Evolutionary conservation across 1,140 invertebrate species (phyloP).

Genomic region (Vollenhovia emeryi): DNA sequence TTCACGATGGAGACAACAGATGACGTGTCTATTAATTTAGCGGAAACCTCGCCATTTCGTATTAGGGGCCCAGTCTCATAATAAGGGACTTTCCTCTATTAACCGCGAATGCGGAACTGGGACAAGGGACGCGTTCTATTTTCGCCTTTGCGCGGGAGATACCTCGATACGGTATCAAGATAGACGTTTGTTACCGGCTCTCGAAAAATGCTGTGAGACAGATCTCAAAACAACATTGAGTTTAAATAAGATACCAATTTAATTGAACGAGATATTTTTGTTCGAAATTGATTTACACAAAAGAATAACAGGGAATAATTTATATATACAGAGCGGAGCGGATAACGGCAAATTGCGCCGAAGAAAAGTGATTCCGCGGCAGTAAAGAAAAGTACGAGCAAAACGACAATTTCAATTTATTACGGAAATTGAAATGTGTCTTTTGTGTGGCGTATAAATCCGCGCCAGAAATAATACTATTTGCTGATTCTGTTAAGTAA

Average conservation of each 20-base stretch:
- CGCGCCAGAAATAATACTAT: constrained; percentile 47
- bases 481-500: constrained; percentile 58
- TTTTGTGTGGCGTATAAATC: constrained; percentile 40
- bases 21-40: too few relatives aligned
- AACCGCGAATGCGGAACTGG: background rate
- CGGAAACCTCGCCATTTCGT: too few relatives aligned
- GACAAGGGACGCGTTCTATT: constrained; percentile 16
- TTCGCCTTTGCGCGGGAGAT: background rate
- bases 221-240: background rate
- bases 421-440: constrained; percentile 26
- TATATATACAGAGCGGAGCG: background rate
- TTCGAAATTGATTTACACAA: constrained; percentile 1
- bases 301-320: constrained; percentile 14
- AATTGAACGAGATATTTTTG: constrained; percentile 26
- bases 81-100: too few relatives aligned
- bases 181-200: background rate
- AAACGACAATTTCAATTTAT: constrained; percentile 53
- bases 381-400: constrained; percentile 15
- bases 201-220: background rate
- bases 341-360: constrained; percentile 23
- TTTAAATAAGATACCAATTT: constrained; percentile 2
- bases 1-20: too few relatives aligned
- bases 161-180: background rate
- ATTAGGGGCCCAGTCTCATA: too few relatives aligned
- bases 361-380: constrained; percentile 29